Conservation (phyloP, 2,888 invertebrate species). For the Hylaea fasciaria region DNA sequence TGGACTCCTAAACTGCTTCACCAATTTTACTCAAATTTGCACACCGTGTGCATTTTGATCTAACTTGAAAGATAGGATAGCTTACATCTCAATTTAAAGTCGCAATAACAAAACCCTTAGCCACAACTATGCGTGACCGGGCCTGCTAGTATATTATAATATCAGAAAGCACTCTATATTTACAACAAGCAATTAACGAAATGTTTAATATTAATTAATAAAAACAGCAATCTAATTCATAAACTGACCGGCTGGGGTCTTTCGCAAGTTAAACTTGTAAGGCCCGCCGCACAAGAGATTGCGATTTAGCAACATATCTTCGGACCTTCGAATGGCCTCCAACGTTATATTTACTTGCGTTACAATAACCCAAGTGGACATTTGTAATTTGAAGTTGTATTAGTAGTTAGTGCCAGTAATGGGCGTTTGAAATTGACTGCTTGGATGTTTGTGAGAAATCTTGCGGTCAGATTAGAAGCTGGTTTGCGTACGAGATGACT, state of each 20-base stretch:
- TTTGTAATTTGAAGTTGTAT: slow-evolving; percentile 15
- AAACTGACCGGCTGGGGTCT: slow-evolving; percentile 10
- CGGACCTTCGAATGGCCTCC: slow-evolving; percentile 58
- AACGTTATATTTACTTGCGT: slow-evolving; percentile 32
- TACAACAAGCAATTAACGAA: neutral
- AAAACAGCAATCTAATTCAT: slow-evolving; percentile 5
- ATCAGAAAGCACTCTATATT: neutral
- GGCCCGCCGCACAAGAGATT: slow-evolving; percentile 59
- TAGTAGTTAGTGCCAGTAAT: neutral
- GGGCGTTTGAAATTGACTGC: neutral
- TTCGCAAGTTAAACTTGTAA: slow-evolving; percentile 51
- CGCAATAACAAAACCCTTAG: too few species aligned
- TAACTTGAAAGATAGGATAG: too few species aligned
- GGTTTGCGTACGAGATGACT: neutral
- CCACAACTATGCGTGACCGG: too few species aligned
- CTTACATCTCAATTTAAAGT: too few species aligned
- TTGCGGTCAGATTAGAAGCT: neutral
- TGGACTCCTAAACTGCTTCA: too few species aligned
- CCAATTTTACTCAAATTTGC: too few species aligned
- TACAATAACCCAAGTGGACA: slow-evolving; percentile 25
- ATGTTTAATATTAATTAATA: slow-evolving; percentile 8
- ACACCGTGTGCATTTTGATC: too few species aligned
- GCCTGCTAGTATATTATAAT: too few species aligned
- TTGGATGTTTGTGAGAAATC: neutral
- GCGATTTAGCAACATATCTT: slow-evolving; percentile 62